These are phyloP conservation scores for Neelides folsomi DNA, from an alignment of 2,888 invertebrate species.

Conservation along the genomic window DNA sequence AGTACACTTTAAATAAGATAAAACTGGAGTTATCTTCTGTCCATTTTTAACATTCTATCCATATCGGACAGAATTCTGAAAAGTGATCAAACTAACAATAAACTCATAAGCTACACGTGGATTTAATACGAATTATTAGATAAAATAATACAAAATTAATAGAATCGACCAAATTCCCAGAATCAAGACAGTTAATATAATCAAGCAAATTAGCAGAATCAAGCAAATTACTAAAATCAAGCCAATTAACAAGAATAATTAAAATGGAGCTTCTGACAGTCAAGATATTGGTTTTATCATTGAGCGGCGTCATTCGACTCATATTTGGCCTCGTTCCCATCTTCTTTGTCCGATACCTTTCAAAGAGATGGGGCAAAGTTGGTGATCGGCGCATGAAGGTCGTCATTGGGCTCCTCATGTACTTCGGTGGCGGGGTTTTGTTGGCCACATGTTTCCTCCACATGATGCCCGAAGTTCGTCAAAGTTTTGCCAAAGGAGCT, in stretches of 20 bases:
- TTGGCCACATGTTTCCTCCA: slow-evolving; percentile 47
- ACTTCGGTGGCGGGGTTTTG: slow-evolving; percentile 47
- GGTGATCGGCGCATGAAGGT: slow-evolving; percentile 29
- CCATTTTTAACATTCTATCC: slow-evolving; percentile 1
- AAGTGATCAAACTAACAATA: no score
- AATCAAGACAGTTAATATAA: no score
- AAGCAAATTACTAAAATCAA: no score
- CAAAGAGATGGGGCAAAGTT: slow-evolving; percentile 4
- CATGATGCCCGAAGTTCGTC: slow-evolving; percentile 45
- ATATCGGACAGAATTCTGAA: not conserved
- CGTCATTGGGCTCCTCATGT: slow-evolving; percentile 35
- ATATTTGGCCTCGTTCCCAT: slow-evolving; percentile 43
- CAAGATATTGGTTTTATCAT: slow-evolving; percentile 41
- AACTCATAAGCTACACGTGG: no score
- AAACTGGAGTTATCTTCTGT: not conserved
- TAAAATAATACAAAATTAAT: no score
- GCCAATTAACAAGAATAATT: no score
- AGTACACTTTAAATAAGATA: no score
- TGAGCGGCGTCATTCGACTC: slow-evolving; percentile 41
- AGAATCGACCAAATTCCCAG: no score
- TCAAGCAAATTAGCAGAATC: no score
- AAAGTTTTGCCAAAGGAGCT: slow-evolving; percentile 36
- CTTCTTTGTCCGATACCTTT: slow-evolving; percentile 39
- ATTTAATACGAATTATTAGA: no score
- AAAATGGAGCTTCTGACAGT: slow-evolving; percentile 39